These are phyloP conservation scores for Halichondria panicea DNA, from an alignment of 37 sponge, comb jelly and placozoan species.

Conservation along the genomic window DNA sequence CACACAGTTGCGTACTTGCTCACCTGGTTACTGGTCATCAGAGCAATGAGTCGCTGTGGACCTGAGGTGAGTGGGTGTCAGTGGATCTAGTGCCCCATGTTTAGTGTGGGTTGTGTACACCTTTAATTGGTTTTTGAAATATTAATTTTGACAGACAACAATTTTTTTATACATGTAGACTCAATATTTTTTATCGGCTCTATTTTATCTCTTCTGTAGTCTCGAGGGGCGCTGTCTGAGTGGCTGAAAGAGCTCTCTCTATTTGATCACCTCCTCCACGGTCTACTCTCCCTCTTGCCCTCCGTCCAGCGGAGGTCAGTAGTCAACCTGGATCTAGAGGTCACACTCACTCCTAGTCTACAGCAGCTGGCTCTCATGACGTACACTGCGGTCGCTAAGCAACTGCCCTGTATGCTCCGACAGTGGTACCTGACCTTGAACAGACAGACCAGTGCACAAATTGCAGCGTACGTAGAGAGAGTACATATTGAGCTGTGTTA, in stretches of 20 bases:
- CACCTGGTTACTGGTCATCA: constrained; percentile 46
- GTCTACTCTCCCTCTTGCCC: constrained; percentile 43
- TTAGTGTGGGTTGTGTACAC: not conserved
- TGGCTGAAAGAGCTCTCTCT: constrained; percentile 65
- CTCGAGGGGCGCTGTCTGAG: constrained; percentile 34
- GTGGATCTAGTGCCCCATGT: not conserved
- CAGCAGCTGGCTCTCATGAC: constrained; percentile 22
- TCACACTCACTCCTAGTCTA: constrained; percentile 30
- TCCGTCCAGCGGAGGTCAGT: too few relatives aligned
- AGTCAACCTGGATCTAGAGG: too few relatives aligned
- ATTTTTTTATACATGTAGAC: not conserved
- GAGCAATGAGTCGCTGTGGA: constrained; percentile 31
- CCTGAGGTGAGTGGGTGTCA: constrained; percentile 30
- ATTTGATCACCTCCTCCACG: constrained; percentile 52
- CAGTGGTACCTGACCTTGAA: constrained; percentile 81
- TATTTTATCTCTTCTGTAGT: constrained; percentile 8
- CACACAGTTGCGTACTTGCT: constrained; percentile 43
- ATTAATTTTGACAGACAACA: too few relatives aligned
- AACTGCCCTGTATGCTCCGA: constrained; percentile 70
- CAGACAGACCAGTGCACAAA: constrained; percentile 52
- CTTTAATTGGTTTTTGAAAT: not conserved
- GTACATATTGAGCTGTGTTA: too few relatives aligned
- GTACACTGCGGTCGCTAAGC: constrained; percentile 45
- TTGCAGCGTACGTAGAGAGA: too few relatives aligned
- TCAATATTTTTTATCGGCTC: not conserved